phyloP scores from a whole-genome alignment of 2,888 invertebrate genomes.

The Apocheima hispidaria region DNA sequence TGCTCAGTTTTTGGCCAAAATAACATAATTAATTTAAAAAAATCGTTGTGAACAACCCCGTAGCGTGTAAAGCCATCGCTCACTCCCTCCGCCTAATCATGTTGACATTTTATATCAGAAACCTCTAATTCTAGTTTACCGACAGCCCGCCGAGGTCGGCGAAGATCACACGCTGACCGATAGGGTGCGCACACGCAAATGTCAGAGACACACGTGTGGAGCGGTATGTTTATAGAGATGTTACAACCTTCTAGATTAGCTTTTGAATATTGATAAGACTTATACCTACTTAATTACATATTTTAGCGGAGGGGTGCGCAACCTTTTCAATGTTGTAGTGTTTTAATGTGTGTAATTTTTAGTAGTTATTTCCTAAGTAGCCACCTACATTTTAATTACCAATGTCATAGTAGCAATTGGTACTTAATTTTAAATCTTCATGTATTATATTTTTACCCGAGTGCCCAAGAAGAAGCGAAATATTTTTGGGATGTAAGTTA shows the following conservation, averaged over 20 bases:
- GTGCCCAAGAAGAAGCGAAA: too few relatives aligned
- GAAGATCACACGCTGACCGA: conserved; percentile 73
- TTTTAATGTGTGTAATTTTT: too few relatives aligned
- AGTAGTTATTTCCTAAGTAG: too few relatives aligned
- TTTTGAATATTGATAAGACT: neutral
- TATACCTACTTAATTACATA: too few relatives aligned
- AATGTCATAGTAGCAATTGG: too few relatives aligned
- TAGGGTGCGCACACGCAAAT: conserved; percentile 78
- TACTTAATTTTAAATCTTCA: too few relatives aligned
- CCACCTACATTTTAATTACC: too few relatives aligned
- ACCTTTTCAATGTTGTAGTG: too few relatives aligned
- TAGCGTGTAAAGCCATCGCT: conserved; percentile 12
- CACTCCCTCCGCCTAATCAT: conserved; percentile 20
- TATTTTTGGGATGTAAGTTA: too few relatives aligned
- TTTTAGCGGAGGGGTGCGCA: too few relatives aligned
- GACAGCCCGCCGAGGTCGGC: conserved; percentile 45
- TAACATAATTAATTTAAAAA: neutral
- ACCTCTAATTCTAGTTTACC: conserved; percentile 26
- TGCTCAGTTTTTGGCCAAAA: too few relatives aligned
- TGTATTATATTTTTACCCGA: too few relatives aligned
- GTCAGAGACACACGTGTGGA: conserved; percentile 72
- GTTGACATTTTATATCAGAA: conserved; percentile 32
- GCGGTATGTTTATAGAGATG: conserved; percentile 54
- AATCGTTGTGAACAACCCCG: neutral
- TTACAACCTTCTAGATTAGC: conserved; percentile 35